Evolutionary conservation across 64 coral and sea anemone species (phyloP), one percentile per base, ranked within the genome.

Genomic region (Pocillopora verrucosa): DNA sequence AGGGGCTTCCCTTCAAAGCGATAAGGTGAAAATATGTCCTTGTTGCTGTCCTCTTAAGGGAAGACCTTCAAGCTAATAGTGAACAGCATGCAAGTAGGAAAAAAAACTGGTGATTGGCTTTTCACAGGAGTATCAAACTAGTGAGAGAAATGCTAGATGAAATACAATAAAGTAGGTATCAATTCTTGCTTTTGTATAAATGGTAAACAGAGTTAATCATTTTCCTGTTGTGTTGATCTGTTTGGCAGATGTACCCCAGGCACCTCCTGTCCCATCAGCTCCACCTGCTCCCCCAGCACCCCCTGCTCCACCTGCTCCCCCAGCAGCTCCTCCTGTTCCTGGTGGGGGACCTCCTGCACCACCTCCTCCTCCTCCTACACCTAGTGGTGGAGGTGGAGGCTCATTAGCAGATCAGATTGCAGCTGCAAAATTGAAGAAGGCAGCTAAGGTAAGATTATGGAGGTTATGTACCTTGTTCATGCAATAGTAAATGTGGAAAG

Each of bases 401-500:
- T 73, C 90, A 38, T 69, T 98, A 70, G 96, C 96, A 88, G 93
- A 95, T 61, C 96, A 98, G 80, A 93, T 98, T 75, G 96, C 96
- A 38, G 96, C 96, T 61, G 93, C 96, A 76, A 98, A 98, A 87
- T 79, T 98, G 16, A 95, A 94, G 68, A 98, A 98, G 77, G 94
- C 96, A 14, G 89, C 92, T 13, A 98, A 87, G 92, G 92, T 96
- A 24, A 76, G 73, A 36, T 10, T 25, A 20, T 30, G 30, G 30
- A 30, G 30, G 30, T 30, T 30, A 30, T 30, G 30, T 30, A 59
- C 22, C 20, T 75, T 26, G 59, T 16, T 13, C 4, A 26, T 10
- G 57, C 59, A 62, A 81, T 6, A 11, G 20, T 11, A 70, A 7
- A 10, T 30, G 30, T 30, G 30, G 30, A 30, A 30, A 20, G 65